Conservation (phyloP, 2,888 invertebrate genomes). For the Heliconius cydno region DNA sequence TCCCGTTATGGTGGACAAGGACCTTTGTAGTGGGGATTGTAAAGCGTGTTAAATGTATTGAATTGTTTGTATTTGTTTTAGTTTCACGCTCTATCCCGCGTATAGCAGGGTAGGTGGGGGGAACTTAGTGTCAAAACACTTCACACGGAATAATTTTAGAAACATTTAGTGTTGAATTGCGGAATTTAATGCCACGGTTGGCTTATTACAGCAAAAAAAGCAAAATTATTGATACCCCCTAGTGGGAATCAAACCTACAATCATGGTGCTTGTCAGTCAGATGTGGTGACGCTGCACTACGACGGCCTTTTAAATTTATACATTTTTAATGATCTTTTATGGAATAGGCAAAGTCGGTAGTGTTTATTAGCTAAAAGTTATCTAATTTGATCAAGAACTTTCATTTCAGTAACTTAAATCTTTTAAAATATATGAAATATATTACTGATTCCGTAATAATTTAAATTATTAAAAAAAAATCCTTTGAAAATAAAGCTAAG, state of each 20-base stretch:
- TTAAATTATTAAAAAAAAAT: background rate
- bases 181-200: background rate
- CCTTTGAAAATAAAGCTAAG: background rate
- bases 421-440: no score
- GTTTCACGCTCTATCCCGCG: background rate
- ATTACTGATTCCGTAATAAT: no score
- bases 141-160: background rate
- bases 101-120: no score
- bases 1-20: conserved; percentile 68
- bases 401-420: no score
- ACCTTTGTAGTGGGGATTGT: conserved; percentile 53
- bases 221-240: background rate
- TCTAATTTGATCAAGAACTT: background rate
- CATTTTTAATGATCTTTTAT: background rate
- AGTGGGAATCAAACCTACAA: background rate
- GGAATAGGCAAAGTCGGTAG: background rate
- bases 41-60: background rate
- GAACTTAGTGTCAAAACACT: no score
- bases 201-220: background rate
- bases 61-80: background rate
- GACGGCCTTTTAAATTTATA: no score
- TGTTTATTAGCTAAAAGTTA: background rate
- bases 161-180: background rate
- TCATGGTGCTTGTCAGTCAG: background rate
- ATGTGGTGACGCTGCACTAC: no score